phyloP scores from a whole-genome alignment of 2,888 invertebrate genomes.

The Nematopogon swammerdamellus region DNA sequence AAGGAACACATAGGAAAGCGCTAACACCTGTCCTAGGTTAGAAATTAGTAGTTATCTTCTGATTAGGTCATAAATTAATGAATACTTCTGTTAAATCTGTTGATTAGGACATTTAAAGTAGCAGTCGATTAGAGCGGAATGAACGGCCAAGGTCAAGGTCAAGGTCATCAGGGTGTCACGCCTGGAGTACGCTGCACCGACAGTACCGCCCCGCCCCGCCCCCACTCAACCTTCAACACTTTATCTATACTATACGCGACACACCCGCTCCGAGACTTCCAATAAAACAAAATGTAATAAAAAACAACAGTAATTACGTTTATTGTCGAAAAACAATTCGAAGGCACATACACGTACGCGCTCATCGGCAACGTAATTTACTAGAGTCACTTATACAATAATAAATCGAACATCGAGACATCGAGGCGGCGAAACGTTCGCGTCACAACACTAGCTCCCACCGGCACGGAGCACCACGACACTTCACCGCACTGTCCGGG shows the following conservation, averaged over 20 bases:
- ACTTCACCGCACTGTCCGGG: neutral
- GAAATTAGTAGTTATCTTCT: too few relatives aligned
- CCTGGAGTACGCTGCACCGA: neutral
- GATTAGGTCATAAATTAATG: too few relatives aligned
- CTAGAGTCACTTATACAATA: conserved; percentile 26
- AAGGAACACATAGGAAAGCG: too few relatives aligned
- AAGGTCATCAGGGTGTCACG: neutral
- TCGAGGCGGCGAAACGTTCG: neutral
- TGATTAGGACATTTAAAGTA: too few relatives aligned
- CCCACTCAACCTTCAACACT: too few relatives aligned
- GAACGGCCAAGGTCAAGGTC: neutral
- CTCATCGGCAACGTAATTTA: conserved; percentile 46
- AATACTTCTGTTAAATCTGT: too few relatives aligned
- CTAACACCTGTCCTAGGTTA: too few relatives aligned
- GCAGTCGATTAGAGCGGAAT: neutral
- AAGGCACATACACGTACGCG: conserved; percentile 54
- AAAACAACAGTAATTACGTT: conserved; percentile 47
- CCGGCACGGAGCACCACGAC: neutral
- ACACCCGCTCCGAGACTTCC: neutral
- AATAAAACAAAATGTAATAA: conserved; percentile 5
- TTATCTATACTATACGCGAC: too few relatives aligned
- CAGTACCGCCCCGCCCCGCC: too few relatives aligned
- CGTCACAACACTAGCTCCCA: neutral
- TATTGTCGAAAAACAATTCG: conserved; percentile 53
- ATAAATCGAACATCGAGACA: conserved; percentile 10